Conservation (phyloP, 2,113 vertebrate genomes). For the Boleophthalmus pectinirostris region DNA sequence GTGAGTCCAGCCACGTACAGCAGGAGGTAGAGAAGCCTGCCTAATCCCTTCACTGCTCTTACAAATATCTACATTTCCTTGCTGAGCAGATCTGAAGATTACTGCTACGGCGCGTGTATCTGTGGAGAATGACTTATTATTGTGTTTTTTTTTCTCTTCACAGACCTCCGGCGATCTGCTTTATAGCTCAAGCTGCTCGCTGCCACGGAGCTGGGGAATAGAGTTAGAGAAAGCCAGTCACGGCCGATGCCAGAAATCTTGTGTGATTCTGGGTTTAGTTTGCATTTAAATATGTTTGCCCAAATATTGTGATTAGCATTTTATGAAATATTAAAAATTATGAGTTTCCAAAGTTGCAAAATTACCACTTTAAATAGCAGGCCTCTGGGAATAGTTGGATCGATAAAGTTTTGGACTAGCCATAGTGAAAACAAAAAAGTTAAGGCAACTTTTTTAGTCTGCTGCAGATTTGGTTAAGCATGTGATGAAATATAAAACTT, state of each 20-base stretch:
- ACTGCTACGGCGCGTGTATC: constrained; percentile 45
- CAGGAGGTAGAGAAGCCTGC: constrained; percentile 75
- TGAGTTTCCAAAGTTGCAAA: constrained; percentile 3
- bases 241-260: constrained; percentile 8
- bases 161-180: constrained; percentile 44
- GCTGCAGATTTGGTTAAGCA: neutral
- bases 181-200: constrained; percentile 43
- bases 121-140: constrained; percentile 64
- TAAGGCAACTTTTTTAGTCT: neutral
- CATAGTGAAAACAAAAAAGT: neutral
- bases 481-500: neutral
- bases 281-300: neutral
- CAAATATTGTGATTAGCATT: neutral
- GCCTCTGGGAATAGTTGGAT: constrained; percentile 2
- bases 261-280: constrained; percentile 9
- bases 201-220: constrained; percentile 25
- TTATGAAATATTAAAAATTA: constrained; percentile 15
- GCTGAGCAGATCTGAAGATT: constrained; percentile 53
- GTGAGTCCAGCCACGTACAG: constrained; percentile 54
- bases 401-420: constrained; percentile 2
- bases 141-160: constrained; percentile 42
- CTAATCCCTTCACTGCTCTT: constrained; percentile 74
- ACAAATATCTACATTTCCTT: constrained; percentile 72
- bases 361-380: constrained; percentile 9
- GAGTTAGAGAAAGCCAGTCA: constrained; percentile 6